Evolutionary conservation across 1,140 invertebrate genomes (phyloP).

Genomic region (Ceratoteleas bidentatus): DNA sequence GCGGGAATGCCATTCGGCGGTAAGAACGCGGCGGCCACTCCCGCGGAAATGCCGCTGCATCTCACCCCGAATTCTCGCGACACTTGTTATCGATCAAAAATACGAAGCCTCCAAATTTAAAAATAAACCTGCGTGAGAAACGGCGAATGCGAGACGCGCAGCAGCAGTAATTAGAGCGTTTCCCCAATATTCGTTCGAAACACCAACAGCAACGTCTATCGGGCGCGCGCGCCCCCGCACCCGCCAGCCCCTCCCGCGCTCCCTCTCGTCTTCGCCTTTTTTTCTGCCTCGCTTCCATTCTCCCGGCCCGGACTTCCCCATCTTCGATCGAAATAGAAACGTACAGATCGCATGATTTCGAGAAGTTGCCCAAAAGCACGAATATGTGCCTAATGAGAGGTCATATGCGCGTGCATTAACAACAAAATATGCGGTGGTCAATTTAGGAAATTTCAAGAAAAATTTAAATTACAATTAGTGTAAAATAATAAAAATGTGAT

Average conservation of each 20-base stretch:
- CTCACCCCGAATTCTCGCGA: constrained; percentile 57
- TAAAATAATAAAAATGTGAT: no score
- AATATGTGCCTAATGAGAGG: no score
- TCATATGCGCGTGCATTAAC: no score
- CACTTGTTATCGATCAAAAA: constrained; percentile 69
- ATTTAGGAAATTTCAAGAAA: no score
- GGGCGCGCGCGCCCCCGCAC: neutral
- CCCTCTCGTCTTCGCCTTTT: constrained; percentile 40
- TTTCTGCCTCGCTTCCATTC: constrained; percentile 58
- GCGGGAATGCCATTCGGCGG: constrained; percentile 11
- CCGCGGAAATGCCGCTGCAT: constrained; percentile 53
- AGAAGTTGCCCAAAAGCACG: constrained; percentile 48
- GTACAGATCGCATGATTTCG: constrained; percentile 57
- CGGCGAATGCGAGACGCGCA: constrained; percentile 64
- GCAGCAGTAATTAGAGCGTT: constrained; percentile 66
- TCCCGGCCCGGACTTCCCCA: constrained; percentile 50
- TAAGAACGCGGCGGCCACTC: constrained; percentile 25
- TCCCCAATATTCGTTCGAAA: constrained; percentile 66
- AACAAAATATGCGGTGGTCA: no score
- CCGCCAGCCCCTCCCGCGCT: neutral
- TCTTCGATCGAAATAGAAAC: constrained; percentile 65
- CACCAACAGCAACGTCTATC: constrained; percentile 48
- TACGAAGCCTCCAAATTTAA: constrained; percentile 65
- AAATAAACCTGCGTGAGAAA: constrained; percentile 69
- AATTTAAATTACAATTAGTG: no score